These are phyloP conservation scores for Phyllostomus hastatus DNA, from an alignment of 2,113 vertebrate genomes.

Conservation along the genomic window DNA sequence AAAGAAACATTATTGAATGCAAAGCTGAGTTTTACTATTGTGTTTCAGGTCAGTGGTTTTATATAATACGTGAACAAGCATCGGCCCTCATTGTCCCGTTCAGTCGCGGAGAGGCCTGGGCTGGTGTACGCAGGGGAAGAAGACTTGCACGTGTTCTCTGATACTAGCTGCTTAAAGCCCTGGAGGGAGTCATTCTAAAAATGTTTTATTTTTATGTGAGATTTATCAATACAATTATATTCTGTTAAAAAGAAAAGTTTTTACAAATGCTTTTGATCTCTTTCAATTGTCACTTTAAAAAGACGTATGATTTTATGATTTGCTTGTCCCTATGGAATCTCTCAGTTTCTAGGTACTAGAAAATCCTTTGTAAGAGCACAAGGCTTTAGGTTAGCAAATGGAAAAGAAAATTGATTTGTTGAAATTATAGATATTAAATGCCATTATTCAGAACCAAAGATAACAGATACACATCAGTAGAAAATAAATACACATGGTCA, in stretches of 20 bases:
- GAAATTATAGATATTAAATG: not conserved
- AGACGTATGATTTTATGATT: not conserved
- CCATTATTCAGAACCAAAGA: not conserved
- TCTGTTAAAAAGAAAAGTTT: not conserved
- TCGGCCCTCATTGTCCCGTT: not conserved
- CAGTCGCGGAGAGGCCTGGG: not conserved
- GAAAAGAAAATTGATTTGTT: not conserved
- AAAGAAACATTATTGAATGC: conserved; percentile 46
- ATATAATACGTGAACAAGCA: not conserved
- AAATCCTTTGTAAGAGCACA: conserved; percentile 3
- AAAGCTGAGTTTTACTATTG: conserved; percentile 26
- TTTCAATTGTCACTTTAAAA: not conserved
- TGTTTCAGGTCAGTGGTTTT: conserved; percentile 46
- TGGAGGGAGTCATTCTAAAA: not conserved
- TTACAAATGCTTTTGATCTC: not conserved
- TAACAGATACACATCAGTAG: not conserved
- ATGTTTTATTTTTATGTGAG: not conserved
- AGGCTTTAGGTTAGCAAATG: not conserved
- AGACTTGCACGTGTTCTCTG: not conserved
- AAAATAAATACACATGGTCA: not conserved
- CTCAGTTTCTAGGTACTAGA: not conserved
- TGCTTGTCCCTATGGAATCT: not conserved
- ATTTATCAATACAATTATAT: not conserved
- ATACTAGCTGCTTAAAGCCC: not conserved
- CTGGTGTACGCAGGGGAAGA: not conserved